Evolutionary conservation across 2,797 vertebrate genomes (phyloP).

Genomic region (Eulemur coronatus): DNA sequence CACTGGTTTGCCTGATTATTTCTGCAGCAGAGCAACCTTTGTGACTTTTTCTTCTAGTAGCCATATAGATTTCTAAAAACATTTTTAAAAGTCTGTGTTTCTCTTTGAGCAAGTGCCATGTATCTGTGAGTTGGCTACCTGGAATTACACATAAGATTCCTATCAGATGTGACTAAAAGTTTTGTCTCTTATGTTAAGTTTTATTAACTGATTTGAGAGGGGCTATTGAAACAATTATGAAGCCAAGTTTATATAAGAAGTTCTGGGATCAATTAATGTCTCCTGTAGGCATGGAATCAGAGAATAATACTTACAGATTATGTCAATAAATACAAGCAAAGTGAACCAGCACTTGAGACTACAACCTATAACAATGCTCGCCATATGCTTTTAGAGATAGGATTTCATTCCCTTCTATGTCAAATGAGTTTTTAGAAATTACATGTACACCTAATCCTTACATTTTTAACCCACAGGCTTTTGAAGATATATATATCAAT

Average conservation of each 20-base stretch:
- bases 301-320: neutral
- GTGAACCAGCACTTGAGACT: neutral
- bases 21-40: no score
- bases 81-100: neutral
- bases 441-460: neutral
- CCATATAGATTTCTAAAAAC: neutral
- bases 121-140: neutral
- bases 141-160: neutral
- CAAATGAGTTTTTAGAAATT: neutral
- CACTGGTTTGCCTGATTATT: neutral
- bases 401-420: neutral
- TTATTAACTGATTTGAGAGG: neutral
- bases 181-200: neutral
- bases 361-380: neutral
- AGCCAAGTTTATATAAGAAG: neutral
- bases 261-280: neutral
- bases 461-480: conserved; percentile 57
- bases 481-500: conserved; percentile 92
- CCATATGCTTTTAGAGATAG: neutral
- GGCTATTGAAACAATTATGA: neutral
- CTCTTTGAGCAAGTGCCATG: neutral
- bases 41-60: neutral
- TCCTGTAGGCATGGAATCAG: neutral
- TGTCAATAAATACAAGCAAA: neutral
- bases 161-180: neutral